A percentile compares a stretch with the other conserved stretches of the same genome.
phyloP scores from a whole-genome alignment of 2,797 vertebrate species.

The Nyctibius grandis region DNA sequence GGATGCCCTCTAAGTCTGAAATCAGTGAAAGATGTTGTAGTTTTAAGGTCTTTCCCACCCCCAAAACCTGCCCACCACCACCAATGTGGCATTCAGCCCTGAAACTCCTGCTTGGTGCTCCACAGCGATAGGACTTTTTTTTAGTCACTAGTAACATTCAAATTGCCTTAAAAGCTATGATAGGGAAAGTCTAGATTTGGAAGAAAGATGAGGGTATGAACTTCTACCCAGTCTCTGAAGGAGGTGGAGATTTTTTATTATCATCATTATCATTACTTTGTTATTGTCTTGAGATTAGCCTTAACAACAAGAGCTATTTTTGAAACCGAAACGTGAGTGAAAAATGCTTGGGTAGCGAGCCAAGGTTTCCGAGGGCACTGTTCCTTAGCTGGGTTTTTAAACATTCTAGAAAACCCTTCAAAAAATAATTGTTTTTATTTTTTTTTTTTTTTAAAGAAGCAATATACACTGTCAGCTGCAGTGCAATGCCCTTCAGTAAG shows the following conservation, averaged over 20 bases:
- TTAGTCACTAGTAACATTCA: neutral
- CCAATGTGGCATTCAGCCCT: neutral
- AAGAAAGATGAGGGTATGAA: neutral
- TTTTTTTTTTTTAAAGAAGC: neutral
- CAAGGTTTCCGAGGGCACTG: conserved; percentile 48
- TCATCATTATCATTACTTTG: neutral
- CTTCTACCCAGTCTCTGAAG: neutral
- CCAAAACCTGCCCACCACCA: neutral
- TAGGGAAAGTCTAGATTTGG: neutral
- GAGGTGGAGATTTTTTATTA: neutral
- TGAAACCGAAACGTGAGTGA: conserved; percentile 20
- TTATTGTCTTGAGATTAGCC: conserved; percentile 14
- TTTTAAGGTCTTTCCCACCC: neutral
- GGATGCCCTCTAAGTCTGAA: neutral
- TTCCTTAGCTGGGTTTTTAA: neutral
- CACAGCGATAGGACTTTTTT: neutral
- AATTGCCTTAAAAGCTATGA: neutral
- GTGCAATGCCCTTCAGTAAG: neutral
- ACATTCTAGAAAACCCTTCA: neutral
- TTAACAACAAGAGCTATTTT: conserved; percentile 49
- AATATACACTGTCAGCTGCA: neutral
- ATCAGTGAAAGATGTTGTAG: neutral
- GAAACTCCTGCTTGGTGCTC: neutral
- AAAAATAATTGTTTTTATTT: neutral
- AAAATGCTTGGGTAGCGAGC: conserved; percentile 22